These are phyloP conservation scores for Carcharodon carcharias DNA, from an alignment of 2,797 vertebrate genomes.

Conservation along the genomic window DNA sequence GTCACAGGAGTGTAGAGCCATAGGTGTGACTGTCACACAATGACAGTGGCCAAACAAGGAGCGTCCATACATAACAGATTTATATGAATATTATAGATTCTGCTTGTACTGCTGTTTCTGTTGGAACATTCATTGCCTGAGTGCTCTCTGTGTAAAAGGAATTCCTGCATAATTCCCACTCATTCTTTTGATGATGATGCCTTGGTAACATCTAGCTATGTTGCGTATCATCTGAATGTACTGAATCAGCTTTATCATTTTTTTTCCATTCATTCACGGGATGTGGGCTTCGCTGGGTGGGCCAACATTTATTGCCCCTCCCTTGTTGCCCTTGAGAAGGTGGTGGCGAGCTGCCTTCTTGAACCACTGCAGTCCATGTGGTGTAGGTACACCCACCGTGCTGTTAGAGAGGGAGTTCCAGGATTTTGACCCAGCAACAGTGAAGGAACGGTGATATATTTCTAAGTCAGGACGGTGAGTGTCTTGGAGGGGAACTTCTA, in stretches of 20 bases:
- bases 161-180: not conserved
- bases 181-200: not conserved
- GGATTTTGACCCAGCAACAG: too few species aligned
- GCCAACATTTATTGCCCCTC: too few species aligned
- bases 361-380: too few species aligned
- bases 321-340: too few species aligned
- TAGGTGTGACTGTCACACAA: not conserved
- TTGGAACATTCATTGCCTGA: not conserved
- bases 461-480: too few species aligned
- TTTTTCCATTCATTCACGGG: too few species aligned
- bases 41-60: not conserved
- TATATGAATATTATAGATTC: not conserved
- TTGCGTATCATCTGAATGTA: not conserved
- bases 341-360: too few species aligned
- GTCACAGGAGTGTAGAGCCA: not conserved
- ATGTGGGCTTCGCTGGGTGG: too few species aligned
- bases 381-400: too few species aligned
- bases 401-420: too few species aligned
- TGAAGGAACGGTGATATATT: too few species aligned
- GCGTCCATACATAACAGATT: not conserved
- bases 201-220: not conserved
- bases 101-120: not conserved
- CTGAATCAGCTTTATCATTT: not conserved
- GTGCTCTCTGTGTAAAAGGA: not conserved
- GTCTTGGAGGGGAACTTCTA: too few species aligned